A percentile compares a stretch with the other conserved stretches of the same genome.
Conservation (phyloP, 2,113 vertebrate genomes). For the Apodemus sylvaticus region DNA sequence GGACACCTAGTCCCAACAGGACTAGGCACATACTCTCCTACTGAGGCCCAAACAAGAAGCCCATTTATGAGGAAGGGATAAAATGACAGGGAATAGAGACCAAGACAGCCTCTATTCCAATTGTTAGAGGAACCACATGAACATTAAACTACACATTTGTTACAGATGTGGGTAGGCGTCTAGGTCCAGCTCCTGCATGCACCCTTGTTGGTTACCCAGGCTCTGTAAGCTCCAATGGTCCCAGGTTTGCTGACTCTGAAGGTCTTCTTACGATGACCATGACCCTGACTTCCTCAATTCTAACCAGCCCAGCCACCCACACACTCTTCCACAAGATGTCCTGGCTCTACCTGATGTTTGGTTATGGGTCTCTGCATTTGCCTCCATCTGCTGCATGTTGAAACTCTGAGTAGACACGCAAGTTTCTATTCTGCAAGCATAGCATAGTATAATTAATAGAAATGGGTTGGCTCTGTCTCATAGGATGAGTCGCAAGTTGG, state of each 20-base stretch:
- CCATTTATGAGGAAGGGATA: too few species aligned
- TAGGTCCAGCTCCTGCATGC: neutral
- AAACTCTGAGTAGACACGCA: neutral
- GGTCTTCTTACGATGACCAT: neutral
- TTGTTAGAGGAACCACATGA: too few species aligned
- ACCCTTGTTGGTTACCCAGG: neutral
- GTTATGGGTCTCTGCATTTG: neutral
- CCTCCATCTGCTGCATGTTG: neutral
- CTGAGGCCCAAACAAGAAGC: too few species aligned
- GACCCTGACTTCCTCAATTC: neutral
- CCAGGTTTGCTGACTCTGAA: neutral
- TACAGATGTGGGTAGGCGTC: neutral
- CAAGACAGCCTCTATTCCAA: too few species aligned
- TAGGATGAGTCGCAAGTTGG: neutral
- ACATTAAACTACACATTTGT: too few species aligned
- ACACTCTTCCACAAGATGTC: neutral
- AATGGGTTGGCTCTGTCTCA: neutral
- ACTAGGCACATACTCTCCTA: too few species aligned
- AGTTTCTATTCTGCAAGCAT: neutral
- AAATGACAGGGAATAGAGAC: too few species aligned
- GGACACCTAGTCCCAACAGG: too few species aligned
- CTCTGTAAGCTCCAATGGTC: too few species aligned
- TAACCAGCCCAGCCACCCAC: neutral
- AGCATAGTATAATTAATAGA: neutral
- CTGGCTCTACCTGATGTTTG: neutral